Percentiles rank a stretch among this genome's conserved stretches.
Evolutionary conservation across 2,797 vertebrate genomes (phyloP).

Genomic region (Megalops cyprinoides): DNA sequence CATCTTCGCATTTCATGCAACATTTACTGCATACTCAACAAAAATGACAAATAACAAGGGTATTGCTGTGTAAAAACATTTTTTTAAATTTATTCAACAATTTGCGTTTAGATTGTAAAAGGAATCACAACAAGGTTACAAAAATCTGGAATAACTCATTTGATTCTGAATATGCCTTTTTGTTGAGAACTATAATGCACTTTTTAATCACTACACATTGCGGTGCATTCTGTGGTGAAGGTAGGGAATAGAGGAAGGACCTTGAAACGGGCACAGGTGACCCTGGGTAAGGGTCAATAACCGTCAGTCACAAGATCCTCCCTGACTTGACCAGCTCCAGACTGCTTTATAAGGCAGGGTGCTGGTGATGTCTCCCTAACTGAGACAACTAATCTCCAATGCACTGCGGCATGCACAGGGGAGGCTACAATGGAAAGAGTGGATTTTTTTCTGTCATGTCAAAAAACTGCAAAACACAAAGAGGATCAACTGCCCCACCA

Average conservation of each 20-base stretch:
- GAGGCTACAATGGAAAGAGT: slow-evolving; percentile 1
- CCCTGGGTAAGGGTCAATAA: no score
- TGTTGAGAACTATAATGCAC: neutral
- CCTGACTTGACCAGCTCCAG: neutral
- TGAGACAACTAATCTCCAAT: neutral
- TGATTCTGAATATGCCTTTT: neutral
- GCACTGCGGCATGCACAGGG: neutral
- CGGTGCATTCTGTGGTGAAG: neutral
- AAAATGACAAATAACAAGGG: neutral
- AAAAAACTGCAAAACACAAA: neutral
- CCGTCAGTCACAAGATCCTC: neutral
- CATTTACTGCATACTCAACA: neutral
- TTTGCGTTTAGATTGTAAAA: neutral
- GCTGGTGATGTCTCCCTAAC: neutral
- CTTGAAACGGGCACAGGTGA: no score
- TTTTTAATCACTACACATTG: neutral
- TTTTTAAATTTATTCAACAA: neutral
- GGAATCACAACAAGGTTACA: neutral
- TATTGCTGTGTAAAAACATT: neutral
- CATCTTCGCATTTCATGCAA: no score
- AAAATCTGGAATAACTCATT: neutral
- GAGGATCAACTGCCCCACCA: neutral
- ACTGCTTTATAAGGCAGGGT: neutral
- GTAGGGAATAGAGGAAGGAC: no score
- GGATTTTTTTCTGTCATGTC: neutral